These are phyloP conservation scores for Belgica antarctica DNA, from an alignment of 2,888 invertebrate species.

Conservation along the genomic window DNA sequence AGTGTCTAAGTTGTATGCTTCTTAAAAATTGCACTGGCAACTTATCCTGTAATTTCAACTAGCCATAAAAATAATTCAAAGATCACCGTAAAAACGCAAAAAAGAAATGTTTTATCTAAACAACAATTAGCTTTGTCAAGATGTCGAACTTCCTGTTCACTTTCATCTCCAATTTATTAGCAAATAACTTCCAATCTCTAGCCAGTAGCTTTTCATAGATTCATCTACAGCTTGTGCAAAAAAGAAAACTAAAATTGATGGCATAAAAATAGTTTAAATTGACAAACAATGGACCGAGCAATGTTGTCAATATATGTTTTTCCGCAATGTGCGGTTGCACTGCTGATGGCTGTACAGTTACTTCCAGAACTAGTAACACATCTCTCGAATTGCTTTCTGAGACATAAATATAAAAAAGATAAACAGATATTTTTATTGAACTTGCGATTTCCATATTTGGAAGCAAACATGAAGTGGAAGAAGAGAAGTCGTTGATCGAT, in stretches of 20 bases:
- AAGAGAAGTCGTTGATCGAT: conserved; percentile 17
- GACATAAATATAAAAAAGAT: conserved; percentile 31
- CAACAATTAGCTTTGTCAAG: too few relatives aligned
- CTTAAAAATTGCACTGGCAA: too few relatives aligned
- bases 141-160: too few relatives aligned
- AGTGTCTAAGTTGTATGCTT: too few relatives aligned
- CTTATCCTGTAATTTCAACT: too few relatives aligned
- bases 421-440: conserved; percentile 24
- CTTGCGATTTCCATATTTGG: conserved; percentile 32
- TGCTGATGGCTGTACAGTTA: conserved; percentile 32
- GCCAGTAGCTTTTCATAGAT: conserved; percentile 17
- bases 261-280: conserved; percentile 32
- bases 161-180: too few relatives aligned
- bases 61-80: too few relatives aligned
- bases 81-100: too few relatives aligned
- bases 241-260: conserved; percentile 23
- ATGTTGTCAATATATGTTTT: not conserved
- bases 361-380: conserved; percentile 37
- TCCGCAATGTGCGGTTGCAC: not conserved
- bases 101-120: too few relatives aligned
- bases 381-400: conserved; percentile 36
- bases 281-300: conserved; percentile 37
- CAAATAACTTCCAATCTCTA: too few relatives aligned
- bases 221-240: not conserved
- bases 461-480: conserved; percentile 15